These are phyloP conservation scores for Scelioninae gen. 2 DNA, from an alignment of 2,888 invertebrate species.

Conservation along the genomic window DNA sequence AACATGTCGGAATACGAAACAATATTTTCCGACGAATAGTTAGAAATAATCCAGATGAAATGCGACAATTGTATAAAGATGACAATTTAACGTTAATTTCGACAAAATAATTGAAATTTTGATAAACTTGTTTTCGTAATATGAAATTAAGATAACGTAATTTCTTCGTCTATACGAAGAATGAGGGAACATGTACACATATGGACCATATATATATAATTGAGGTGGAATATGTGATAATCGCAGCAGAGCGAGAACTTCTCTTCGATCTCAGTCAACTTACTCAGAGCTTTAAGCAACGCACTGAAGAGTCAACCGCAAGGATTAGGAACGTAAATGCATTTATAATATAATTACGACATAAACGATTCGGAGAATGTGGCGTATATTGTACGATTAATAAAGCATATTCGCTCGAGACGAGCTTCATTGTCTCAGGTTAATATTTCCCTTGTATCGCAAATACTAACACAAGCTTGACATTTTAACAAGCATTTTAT, in stretches of 20 bases:
- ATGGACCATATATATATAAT: constrained; percentile 36
- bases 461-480: constrained; percentile 30
- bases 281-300: constrained; percentile 58
- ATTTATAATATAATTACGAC: constrained; percentile 70
- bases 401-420: constrained; percentile 68
- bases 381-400: constrained; percentile 69
- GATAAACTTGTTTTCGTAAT: too few relatives aligned
- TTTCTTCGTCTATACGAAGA: too few relatives aligned
- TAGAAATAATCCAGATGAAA: too few relatives aligned
- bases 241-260: constrained; percentile 47
- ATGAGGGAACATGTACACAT: not conserved
- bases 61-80: too few relatives aligned
- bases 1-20: too few relatives aligned
- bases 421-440: constrained; percentile 61
- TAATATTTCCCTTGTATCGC: constrained; percentile 63
- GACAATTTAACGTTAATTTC: too few relatives aligned
- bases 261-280: constrained; percentile 58
- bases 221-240: constrained; percentile 50
- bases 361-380: constrained; percentile 65
- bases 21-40: too few relatives aligned
- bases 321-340: constrained; percentile 66
- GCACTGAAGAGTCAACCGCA: constrained; percentile 62
- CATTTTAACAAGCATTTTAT: constrained; percentile 26
- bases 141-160: too few relatives aligned
- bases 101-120: too few relatives aligned